Evolutionary conservation across 1,140 invertebrate genomes (phyloP), one percentile per base, ranked within the genome.

Genomic region (Cydia fagiglandana): DNA sequence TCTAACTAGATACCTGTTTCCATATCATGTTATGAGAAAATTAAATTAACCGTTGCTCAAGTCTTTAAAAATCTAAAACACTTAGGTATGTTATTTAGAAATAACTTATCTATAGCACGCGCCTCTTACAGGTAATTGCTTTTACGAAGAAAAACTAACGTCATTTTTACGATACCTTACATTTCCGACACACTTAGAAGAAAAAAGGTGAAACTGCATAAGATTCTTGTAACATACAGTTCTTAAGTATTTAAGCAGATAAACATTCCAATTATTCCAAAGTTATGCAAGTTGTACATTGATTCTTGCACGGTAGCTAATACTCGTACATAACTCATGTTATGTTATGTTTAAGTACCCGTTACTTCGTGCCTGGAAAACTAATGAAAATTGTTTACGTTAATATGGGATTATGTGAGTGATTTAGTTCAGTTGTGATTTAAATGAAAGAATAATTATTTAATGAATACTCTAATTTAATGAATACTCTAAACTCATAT

Each of bases 101-200:
- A n/a, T 53, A 53, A 53, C 50, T 17, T 53, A 53, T 53, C n/a
- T 17, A 12, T 17, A 4, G n/a, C 50, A 53, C 50, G n/a, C 50
- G 50, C 13, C 50, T 53, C n/a, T 53, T 47, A 47, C 15, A 47
- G 12, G 45, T 41, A 50, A 13, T 15, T 50, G 12, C 15, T 7
- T 53, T n/a, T 53, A 53, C 50, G 3, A 2, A 53, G 50, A 53
- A 53, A 53, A 53, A 53, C 50, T 17, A 0, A 15, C 4, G 50
- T 7, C 50, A 53, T 53, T 53, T 53, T 53, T 53, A 53, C 50
- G 50, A 53, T 53, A 53, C 50, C 50, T 53, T 53, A 53, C 50
- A 53, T 53, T 17, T n/a, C n/a, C 50, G 5, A 47, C 4, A 47
- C 3, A 13, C 50, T 53, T 17, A 53, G 50, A 53, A 53, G 50